Evolutionary conservation across 2,888 invertebrate species (phyloP), one percentile per base, ranked within the genome.

Genomic region (Cataglyphis cursor): DNA sequence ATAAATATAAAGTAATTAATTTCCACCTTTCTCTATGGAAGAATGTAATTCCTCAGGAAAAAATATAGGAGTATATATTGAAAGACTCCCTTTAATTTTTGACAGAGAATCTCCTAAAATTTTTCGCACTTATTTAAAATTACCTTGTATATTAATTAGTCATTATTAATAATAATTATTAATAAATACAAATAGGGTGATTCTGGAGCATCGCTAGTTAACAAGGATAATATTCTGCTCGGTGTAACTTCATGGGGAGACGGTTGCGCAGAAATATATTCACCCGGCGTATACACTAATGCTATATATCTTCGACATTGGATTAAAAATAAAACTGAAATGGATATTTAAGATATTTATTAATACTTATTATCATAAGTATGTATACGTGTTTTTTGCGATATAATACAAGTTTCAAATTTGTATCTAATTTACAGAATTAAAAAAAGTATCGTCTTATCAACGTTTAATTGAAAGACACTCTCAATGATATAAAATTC

Each of bases 221-320:
- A 91, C 65, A 38, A 68, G 1, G 83, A 89, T 4, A 84, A 74
- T 48, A 84, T 91, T 51, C 70, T 93, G 0, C 90, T 94, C 76
- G 94, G 93, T 35, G 83, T 94, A 64, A 93, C 92, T 28, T 93
- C 91, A 9, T 94, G 93, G 90, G 94, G 94, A 5, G 86, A 87
- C 6, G 91, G 89, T 38, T 94, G 94, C 73, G 94, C 89, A 0
- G 18, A 70, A 15, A 24, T 70, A 4, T 12, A 81, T 12, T 89
- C 90, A 18, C 94, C 94, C 1, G 94, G 94, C 12, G 90, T 94
- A 21, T 94, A 94, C 64, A 91, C 91, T 1, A 83, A 94, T 48
- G 90, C 91, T 4, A 41, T 87, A 12, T 54, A 73, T 10, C 89
- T 92, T 54, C 83, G 65, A 15, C 70, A 89, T n/a, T 94, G 94